A percentile compares a stretch with the other conserved stretches of the same genome.
Evolutionary conservation across 2,888 invertebrate species (phyloP).

Genomic region (Agrochola macilenta): DNA sequence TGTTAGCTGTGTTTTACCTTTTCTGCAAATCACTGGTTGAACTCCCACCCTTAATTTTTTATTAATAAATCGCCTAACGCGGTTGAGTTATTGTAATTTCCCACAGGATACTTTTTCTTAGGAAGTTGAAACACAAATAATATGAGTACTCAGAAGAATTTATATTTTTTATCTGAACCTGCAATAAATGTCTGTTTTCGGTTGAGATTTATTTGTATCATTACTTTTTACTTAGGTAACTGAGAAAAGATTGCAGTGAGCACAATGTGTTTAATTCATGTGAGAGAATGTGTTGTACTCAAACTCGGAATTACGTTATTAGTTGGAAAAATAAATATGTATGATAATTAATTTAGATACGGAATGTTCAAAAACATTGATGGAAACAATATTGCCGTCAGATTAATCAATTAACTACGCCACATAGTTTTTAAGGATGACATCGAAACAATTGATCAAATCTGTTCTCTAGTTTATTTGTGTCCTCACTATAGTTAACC

Average conservation of each 20-base stretch:
- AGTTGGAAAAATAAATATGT: background rate
- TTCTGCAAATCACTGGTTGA: slow-evolving; percentile 1
- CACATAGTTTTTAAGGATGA: background rate
- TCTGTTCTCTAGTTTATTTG: background rate
- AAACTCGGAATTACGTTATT: background rate
- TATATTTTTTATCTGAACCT: slow-evolving; percentile 27
- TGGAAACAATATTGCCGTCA: background rate
- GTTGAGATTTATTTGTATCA: background rate
- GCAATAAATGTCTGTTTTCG: background rate
- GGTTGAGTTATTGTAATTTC: slow-evolving; percentile 63
- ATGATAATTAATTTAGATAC: background rate
- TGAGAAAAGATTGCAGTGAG: background rate
- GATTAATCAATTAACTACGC: background rate
- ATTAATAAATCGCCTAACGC: slow-evolving; percentile 50
- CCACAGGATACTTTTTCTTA: slow-evolving; percentile 53
- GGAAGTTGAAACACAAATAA: slow-evolving; percentile 40
- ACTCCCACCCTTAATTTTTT: slow-evolving; percentile 15
- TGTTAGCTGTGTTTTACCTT: background rate
- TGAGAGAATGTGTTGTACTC: background rate
- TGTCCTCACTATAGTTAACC: background rate
- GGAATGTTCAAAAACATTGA: no score
- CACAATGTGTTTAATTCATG: background rate
- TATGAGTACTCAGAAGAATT: slow-evolving; percentile 35
- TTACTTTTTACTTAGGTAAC: background rate
- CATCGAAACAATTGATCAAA: slow-evolving; percentile 11